A percentile compares a stretch with the other conserved stretches of the same genome.
These are phyloP conservation scores for Tribolium madens DNA, from an alignment of 1,140 invertebrate species.

Conservation along the genomic window DNA sequence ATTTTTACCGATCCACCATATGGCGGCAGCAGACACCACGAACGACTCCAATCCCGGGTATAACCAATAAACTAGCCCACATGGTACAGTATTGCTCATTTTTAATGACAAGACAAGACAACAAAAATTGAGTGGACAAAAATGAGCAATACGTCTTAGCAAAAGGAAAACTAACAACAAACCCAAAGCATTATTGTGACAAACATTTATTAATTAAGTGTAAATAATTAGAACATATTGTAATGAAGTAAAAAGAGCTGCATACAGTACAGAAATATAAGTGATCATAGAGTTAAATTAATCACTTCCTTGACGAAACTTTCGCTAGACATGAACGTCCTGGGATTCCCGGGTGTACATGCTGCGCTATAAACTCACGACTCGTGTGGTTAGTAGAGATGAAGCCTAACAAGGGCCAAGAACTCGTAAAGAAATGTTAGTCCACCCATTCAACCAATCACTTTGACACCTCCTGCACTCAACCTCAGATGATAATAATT, in stretches of 20 bases:
- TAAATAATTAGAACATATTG: constrained; percentile 65
- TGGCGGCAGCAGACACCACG: constrained; percentile 61
- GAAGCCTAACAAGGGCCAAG: constrained; percentile 25
- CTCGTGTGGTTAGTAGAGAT: constrained; percentile 37
- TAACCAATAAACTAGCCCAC: constrained; percentile 64
- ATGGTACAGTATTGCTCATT: constrained; percentile 55
- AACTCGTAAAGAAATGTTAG: constrained; percentile 18
- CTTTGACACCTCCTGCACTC: constrained; percentile 11
- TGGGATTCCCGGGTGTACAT: constrained; percentile 31
- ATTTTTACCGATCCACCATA: constrained; percentile 60
- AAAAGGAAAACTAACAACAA: constrained; percentile 64
- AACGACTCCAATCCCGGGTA: constrained; percentile 61
- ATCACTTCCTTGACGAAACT: constrained; percentile 54
- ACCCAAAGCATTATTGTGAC: constrained; percentile 67
- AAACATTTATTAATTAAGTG: constrained; percentile 67
- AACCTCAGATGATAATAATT: neutral
- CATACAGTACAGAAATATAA: constrained; percentile 62
- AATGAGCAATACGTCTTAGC: constrained; percentile 56
- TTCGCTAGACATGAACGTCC: constrained; percentile 56
- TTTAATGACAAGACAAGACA: constrained; percentile 26
- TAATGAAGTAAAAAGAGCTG: constrained; percentile 62
- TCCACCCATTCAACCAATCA: constrained; percentile 29
- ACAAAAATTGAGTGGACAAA: constrained; percentile 27
- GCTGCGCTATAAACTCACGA: neutral
- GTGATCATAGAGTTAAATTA: constrained; percentile 53